Conservation (phyloP, 1,140 invertebrate genomes). For the Campoletis sonorensis region DNA sequence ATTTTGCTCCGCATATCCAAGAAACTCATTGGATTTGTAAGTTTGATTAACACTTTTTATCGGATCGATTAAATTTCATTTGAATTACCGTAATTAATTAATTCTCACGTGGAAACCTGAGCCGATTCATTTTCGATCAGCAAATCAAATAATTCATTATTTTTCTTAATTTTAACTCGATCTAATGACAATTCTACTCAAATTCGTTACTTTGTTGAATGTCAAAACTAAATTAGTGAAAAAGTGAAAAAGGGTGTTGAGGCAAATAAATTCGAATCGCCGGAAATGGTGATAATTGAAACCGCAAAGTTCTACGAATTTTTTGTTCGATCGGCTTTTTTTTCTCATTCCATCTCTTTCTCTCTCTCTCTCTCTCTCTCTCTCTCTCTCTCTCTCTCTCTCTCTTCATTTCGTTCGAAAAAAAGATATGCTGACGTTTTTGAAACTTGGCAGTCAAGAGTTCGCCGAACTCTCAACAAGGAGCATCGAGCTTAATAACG, state of each 20-base stretch:
- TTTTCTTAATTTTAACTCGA: no score
- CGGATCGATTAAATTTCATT: no score
- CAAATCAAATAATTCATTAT: no score
- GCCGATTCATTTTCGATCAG: no score
- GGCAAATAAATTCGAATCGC: background rate
- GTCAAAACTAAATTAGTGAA: background rate
- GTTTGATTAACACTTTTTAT: no score
- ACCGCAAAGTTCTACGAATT: background rate
- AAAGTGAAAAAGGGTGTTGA: background rate
- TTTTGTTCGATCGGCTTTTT: background rate
- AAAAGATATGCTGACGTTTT: slow-evolving; percentile 1
- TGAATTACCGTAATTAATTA: no score
- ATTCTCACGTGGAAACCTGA: no score
- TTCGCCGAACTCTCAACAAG: slow-evolving; percentile 19
- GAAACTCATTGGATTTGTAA: no score
- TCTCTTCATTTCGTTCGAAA: background rate
- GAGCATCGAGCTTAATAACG: background rate
- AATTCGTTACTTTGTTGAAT: background rate
- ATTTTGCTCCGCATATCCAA: no score
- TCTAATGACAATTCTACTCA: no score
- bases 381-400: background rate
- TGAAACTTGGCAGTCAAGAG: background rate
- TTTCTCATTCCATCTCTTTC: no score
- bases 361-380: background rate
- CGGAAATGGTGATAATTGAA: slow-evolving; percentile 12